Percentiles rank a stretch among this genome's conserved stretches.
Evolutionary conservation across 1,140 invertebrate genomes (phyloP).

Genomic region (Neuroterus valhalla): DNA sequence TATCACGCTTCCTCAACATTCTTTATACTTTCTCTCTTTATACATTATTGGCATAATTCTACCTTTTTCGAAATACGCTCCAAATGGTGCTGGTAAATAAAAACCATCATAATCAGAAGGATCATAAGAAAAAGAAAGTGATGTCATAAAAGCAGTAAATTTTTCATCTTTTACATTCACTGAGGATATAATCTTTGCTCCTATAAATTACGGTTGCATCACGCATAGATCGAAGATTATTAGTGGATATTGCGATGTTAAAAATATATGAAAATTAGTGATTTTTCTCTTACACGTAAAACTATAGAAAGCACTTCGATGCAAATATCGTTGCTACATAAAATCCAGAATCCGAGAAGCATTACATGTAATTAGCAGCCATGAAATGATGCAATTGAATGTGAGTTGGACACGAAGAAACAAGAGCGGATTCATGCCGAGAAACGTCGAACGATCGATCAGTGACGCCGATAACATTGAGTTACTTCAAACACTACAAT

Average conservation of each 20-base stretch:
- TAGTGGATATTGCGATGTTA: not conserved
- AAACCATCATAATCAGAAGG: too few relatives aligned
- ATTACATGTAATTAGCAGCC: constrained; percentile 52
- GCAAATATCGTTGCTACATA: constrained; percentile 49
- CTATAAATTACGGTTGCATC: too few relatives aligned
- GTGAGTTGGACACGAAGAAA: constrained; percentile 44
- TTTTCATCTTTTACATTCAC: too few relatives aligned
- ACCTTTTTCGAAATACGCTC: not conserved
- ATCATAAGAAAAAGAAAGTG: too few relatives aligned
- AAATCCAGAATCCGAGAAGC: constrained; percentile 50
- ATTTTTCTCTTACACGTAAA: constrained; percentile 12
- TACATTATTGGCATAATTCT: not conserved
- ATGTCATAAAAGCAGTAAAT: too few relatives aligned
- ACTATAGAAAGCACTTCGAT: constrained; percentile 47
- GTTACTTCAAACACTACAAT: constrained; percentile 13
- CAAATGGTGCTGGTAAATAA: not conserved
- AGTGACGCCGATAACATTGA: constrained; percentile 15
- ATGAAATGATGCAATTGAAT: constrained; percentile 50
- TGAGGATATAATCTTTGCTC: too few relatives aligned
- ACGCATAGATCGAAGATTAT: not conserved
- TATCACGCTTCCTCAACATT: constrained; percentile 21
- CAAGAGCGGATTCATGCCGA: constrained; percentile 25
- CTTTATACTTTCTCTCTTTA: constrained; percentile 11
- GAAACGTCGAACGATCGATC: constrained; percentile 23
- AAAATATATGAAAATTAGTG: not conserved